Conservation (phyloP, 1,140 invertebrate species). For the Danaus melanippus region DNA sequence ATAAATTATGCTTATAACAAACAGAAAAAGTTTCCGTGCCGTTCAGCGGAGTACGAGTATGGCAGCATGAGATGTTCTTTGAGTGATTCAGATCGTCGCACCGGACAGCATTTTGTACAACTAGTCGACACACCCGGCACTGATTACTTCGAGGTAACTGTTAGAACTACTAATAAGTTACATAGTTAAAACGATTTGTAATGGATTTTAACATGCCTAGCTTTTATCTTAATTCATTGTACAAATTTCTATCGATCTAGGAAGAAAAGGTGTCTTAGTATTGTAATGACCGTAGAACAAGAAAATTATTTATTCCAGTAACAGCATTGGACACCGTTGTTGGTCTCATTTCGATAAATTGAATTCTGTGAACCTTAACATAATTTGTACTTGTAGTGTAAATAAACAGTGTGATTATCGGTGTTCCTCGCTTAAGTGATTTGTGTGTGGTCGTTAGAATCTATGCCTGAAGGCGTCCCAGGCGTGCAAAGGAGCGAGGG, state of each 20-base stretch:
- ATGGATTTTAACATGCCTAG: too few relatives aligned
- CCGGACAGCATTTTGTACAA: constrained; percentile 86
- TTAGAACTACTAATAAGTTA: too few relatives aligned
- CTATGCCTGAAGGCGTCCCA: constrained; percentile 90
- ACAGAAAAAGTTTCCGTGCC: constrained; percentile 89
- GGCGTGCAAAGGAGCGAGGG: constrained; percentile 84
- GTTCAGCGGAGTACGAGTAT: constrained; percentile 95
- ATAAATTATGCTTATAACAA: constrained; percentile 9
- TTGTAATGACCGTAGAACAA: too few relatives aligned
- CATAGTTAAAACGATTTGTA: too few relatives aligned
- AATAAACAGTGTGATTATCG: constrained; percentile 29
- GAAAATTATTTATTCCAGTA: too few relatives aligned
- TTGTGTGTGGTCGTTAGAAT: constrained; percentile 74
- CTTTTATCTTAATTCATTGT: too few relatives aligned
- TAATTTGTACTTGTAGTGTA: constrained; percentile 20
- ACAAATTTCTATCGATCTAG: too few relatives aligned
- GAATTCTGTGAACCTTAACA: constrained; percentile 16
- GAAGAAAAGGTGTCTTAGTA: too few relatives aligned
- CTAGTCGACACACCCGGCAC: constrained; percentile 91
- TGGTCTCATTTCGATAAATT: constrained; percentile 11
- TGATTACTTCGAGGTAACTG: constrained; percentile 87
- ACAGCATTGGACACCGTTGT: constrained; percentile 2
- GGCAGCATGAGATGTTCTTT: constrained; percentile 91
- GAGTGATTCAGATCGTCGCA: constrained; percentile 89
- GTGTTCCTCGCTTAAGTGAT: constrained; percentile 27